Percentiles rank a stretch among this genome's conserved stretches.
phyloP scores from a whole-genome alignment of 2,888 invertebrate species.

The Noctua comes region DNA sequence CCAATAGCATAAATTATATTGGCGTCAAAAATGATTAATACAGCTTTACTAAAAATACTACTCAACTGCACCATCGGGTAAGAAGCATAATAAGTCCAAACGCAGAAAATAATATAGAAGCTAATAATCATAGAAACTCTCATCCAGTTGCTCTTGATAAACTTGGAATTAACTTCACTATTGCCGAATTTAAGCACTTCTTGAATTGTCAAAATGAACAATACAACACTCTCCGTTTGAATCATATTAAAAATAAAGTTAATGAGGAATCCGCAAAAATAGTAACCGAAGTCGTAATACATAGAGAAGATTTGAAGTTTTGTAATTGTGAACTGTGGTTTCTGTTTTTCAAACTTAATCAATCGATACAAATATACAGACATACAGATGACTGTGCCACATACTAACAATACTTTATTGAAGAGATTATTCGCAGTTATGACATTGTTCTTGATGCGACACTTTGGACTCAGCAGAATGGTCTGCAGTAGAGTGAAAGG shows the following conservation, averaged over 20 bases:
- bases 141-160: background rate
- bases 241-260: background rate
- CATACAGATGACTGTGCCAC: background rate
- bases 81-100: background rate
- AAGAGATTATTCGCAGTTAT: constrained; percentile 7
- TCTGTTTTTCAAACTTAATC: too few relatives aligned
- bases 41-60: background rate
- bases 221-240: background rate
- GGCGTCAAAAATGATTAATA: background rate
- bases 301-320: too few relatives aligned
- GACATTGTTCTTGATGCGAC: constrained; percentile 4
- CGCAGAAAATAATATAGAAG: background rate
- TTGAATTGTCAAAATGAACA: constrained; percentile 7
- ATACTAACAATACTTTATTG: background rate
- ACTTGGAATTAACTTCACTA: background rate
- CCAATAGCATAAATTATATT: constrained; percentile 3
- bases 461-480: constrained; percentile 20
- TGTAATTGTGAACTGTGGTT: too few relatives aligned
- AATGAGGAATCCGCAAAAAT: background rate
- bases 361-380: background rate
- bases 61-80: background rate
- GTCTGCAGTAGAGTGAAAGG: background rate
- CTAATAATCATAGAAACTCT: background rate
- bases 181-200: constrained; percentile 1
- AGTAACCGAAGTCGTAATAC: background rate